Base-by-base conservation (phyloP, 2,113 vertebrate species). In the Cyanistes caeruleus region DNA sequence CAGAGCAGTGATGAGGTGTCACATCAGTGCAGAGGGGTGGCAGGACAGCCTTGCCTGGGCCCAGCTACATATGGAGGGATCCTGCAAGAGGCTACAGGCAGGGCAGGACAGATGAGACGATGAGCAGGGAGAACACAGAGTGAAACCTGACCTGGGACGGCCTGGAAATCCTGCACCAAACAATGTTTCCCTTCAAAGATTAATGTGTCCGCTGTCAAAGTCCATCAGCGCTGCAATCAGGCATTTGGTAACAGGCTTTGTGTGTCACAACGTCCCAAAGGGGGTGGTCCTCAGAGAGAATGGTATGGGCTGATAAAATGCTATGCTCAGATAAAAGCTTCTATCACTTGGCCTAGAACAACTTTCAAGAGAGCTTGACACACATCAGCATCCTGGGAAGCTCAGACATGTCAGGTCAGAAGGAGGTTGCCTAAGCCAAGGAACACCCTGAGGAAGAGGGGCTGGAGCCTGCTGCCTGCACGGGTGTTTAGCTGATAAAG, bases 131-230 rank as follows among this genome's bases (percentile, higher is more conserved):
- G 69, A 75, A 69, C 82, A 55, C 13, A 77, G 41, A 82, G 21
- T 4, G 19, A 73, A 56, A 90, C 23, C 81, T 63, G 73, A 70
- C 39, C 88, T 74, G 55, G 39, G 51, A 69, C 2, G 1, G 70
- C 59, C 76, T 86, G 79, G 68, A 89, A 93, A 95, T 67, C 76
- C 83, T 75, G 91, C 88, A 70, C 72, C 19, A 23, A 86, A 43
- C 73, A 48, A 51, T 0, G 0, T 28, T 84, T 86, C 68, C 55
- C 86, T 67, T 72, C 4, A 2, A 73, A 87, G 83, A 69, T 55
- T 30, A 59, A 74, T 4, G 35, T 15, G 48, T 39, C 35, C 0
- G 1, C 65, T 92, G 80, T 35, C 59, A 35, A 77, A 87, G 63
- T 68, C 49, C 93, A 76, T 46, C 44, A 48, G 81, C 1, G 49